Evolutionary conservation across 1,140 invertebrate species (phyloP).

Genomic region (Atopsyche davidsoni): DNA sequence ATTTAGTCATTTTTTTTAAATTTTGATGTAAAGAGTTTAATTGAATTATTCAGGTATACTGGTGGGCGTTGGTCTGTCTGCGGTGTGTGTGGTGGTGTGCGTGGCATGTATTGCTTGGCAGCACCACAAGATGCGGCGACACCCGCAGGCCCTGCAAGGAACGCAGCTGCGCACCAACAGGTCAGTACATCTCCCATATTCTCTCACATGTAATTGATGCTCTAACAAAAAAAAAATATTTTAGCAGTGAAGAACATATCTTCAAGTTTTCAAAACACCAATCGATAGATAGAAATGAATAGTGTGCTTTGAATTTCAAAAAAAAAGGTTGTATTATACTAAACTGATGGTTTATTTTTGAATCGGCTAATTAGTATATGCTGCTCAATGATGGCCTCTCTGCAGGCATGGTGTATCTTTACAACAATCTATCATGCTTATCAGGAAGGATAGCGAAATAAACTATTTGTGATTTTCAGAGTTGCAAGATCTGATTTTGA

Average conservation of each 20-base stretch:
- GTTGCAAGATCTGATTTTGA: constrained; percentile 28
- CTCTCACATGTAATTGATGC: background rate
- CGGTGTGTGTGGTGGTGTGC: constrained; percentile 6
- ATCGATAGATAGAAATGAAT: background rate
- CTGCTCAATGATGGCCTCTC: background rate
- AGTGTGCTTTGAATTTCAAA: no score
- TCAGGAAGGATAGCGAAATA: no score
- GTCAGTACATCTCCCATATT: constrained; percentile 15
- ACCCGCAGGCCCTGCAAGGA: constrained; percentile 4
- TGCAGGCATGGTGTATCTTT: background rate
- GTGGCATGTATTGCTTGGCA: constrained; percentile 9
- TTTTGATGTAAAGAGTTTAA: no score
- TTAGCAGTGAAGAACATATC: background rate
- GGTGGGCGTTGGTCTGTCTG: constrained; percentile 3
- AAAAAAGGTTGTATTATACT: no score
- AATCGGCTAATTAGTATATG: no score
- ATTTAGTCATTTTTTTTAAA: background rate
- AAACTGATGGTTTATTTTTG: no score
- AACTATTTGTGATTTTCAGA: no score
- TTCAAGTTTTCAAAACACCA: constrained; percentile 1
- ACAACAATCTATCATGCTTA: no score
- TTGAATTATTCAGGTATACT: constrained; percentile 21
- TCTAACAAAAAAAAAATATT: background rate
- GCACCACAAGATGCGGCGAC: constrained; percentile 9
- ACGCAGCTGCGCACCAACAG: constrained; percentile 21